phyloP scores from a whole-genome alignment of 2,113 vertebrate species.

The Syrmaticus mikado region DNA sequence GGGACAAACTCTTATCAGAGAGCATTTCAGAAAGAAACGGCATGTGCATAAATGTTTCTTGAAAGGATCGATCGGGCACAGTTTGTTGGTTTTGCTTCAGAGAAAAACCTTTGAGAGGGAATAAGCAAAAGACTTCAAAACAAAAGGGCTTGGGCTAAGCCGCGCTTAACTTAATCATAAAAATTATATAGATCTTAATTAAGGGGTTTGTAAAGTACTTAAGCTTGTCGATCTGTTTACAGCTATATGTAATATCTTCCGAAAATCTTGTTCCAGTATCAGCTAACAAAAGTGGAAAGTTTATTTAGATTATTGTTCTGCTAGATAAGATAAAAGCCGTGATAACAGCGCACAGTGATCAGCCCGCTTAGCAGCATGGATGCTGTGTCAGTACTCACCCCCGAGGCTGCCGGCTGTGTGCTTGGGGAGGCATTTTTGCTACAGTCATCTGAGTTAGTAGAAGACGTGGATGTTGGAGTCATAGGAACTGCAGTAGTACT shows the following conservation, averaged over 20 bases:
- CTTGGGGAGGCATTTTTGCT: slow-evolving; percentile 92
- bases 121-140: slow-evolving; percentile 31
- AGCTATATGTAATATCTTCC: slow-evolving; percentile 72
- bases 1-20: not conserved
- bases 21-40: not conserved
- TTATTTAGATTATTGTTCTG: slow-evolving; percentile 81
- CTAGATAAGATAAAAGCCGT: slow-evolving; percentile 82
- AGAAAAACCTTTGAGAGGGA: slow-evolving; percentile 30
- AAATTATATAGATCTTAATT: slow-evolving; percentile 74
- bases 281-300: slow-evolving; percentile 77
- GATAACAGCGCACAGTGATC: slow-evolving; percentile 70
- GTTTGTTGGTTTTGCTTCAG: not conserved
- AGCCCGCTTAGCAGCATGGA: not conserved
- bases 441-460: slow-evolving; percentile 95
- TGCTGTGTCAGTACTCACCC: slow-evolving; percentile 79
- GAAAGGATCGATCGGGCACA: not conserved
- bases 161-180: slow-evolving; percentile 57
- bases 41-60: not conserved
- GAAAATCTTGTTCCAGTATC: slow-evolving; percentile 77
- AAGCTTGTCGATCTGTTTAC: slow-evolving; percentile 73
- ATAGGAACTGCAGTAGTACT: slow-evolving; percentile 91
- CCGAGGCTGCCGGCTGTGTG: slow-evolving; percentile 85
- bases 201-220: slow-evolving; percentile 77
- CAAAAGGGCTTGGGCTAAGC: slow-evolving; percentile 22
- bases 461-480: slow-evolving; percentile 98